Evolutionary conservation across 2,113 vertebrate species (phyloP).

Genomic region (Rhodinocichla rosea): DNA sequence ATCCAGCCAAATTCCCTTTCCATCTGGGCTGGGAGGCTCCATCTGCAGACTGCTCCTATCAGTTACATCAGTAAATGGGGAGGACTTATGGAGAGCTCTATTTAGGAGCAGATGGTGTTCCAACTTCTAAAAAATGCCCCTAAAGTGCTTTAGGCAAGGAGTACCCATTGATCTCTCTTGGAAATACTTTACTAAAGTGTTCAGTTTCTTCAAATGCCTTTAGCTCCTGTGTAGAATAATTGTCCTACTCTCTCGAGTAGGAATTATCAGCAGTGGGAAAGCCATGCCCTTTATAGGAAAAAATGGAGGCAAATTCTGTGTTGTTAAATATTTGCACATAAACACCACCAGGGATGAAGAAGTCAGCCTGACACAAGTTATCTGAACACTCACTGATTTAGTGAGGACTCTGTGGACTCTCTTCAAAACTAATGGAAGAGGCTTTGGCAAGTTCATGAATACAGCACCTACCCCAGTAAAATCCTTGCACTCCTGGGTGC

Average conservation of each 20-base stretch:
- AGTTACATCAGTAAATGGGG: background rate
- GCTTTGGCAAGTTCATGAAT: background rate
- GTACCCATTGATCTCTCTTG: background rate
- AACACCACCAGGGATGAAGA: background rate
- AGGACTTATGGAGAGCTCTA: constrained; percentile 1
- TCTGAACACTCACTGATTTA: background rate
- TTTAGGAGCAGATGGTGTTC: constrained; percentile 44
- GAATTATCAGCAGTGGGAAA: background rate
- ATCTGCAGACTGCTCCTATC: constrained; percentile 21
- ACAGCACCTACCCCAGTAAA: background rate
- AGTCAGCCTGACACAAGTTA: background rate
- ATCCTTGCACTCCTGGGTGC: background rate
- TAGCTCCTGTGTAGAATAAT: background rate
- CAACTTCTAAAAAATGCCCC: background rate
- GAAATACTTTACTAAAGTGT: background rate
- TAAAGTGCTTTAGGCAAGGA: constrained; percentile 1
- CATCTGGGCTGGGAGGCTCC: constrained; percentile 47
- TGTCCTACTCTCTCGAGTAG: background rate
- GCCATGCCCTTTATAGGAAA: background rate
- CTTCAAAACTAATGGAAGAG: background rate
- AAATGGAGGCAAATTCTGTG: background rate
- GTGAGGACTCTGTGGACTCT: background rate
- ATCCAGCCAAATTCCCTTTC: constrained; percentile 29
- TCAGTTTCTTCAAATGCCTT: background rate
- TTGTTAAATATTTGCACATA: background rate